These are phyloP conservation scores for Pararge aegeria DNA, from an alignment of 1,140 invertebrate species.

Conservation along the genomic window DNA sequence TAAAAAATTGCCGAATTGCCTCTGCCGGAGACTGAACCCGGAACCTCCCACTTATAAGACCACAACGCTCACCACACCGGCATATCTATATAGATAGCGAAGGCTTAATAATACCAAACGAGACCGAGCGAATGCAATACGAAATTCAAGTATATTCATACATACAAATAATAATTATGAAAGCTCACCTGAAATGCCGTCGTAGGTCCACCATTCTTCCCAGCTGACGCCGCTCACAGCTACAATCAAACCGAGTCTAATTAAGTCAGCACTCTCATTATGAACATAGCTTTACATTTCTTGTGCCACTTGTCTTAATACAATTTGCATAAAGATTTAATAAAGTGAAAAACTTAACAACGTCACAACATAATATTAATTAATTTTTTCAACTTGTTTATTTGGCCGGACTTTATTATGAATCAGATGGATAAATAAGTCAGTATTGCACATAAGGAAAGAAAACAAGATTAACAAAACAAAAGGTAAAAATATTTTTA, in stretches of 20 bases:
- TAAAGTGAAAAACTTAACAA: constrained; percentile 11
- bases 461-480: too few species aligned
- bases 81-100: too few species aligned
- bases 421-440: too few species aligned
- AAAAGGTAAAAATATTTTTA: too few species aligned
- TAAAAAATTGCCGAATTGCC: too few species aligned
- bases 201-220: constrained; percentile 97
- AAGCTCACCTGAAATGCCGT: constrained; percentile 93
- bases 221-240: constrained; percentile 86
- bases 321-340: constrained; percentile 2
- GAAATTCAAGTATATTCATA: not conserved
- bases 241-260: constrained; percentile 72
- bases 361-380: constrained; percentile 5
- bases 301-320: constrained; percentile 19
- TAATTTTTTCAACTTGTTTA: too few species aligned
- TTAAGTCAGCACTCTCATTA: constrained; percentile 66
- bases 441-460: too few species aligned
- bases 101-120: not conserved
- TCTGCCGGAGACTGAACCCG: too few species aligned
- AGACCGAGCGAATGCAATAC: not conserved
- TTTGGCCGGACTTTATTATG: too few species aligned
- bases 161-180: constrained; percentile 15
- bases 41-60: too few species aligned
- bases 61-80: too few species aligned
- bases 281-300: constrained; percentile 34